Percentiles rank a stretch among this genome's conserved stretches.
Evolutionary conservation across 2,113 vertebrate species (phyloP).

Genomic region (Chlorodrepanis virens): DNA sequence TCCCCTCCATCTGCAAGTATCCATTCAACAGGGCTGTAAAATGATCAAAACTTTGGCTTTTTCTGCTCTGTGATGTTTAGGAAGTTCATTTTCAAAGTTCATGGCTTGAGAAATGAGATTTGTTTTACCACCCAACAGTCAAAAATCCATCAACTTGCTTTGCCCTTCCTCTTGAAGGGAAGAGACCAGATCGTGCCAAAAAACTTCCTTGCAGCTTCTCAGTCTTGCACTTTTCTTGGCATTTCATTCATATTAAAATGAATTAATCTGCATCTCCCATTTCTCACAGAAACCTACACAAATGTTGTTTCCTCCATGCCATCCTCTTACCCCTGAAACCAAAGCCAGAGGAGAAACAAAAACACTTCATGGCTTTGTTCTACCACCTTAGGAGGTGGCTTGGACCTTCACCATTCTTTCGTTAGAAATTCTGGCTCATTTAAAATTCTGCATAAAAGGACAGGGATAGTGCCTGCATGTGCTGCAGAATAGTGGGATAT

Average conservation of each 20-base stretch:
- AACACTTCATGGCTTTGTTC: neutral
- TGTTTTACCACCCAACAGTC: neutral
- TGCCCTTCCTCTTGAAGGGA: neutral
- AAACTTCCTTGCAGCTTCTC: neutral
- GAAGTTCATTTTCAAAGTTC: neutral
- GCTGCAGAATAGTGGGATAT: neutral
- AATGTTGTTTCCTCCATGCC: neutral
- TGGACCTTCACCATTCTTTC: neutral
- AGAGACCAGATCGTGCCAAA: neutral
- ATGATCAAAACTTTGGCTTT: neutral
- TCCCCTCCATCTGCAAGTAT: neutral
- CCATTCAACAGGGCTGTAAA: neutral
- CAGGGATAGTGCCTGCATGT: neutral
- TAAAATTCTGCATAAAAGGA: neutral
- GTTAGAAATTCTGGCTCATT: neutral
- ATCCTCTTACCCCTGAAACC: neutral
- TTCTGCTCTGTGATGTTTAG: neutral
- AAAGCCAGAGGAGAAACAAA: neutral
- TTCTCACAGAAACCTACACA: no score
- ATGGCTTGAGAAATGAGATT: neutral
- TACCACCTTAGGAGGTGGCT: neutral
- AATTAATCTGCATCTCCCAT: neutral
- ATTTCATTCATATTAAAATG: neutral
- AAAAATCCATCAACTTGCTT: neutral
- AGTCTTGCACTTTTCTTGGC: neutral